Base-by-base conservation (phyloP, 2,888 invertebrate genomes). In the Lathronympha strigana region DNA sequence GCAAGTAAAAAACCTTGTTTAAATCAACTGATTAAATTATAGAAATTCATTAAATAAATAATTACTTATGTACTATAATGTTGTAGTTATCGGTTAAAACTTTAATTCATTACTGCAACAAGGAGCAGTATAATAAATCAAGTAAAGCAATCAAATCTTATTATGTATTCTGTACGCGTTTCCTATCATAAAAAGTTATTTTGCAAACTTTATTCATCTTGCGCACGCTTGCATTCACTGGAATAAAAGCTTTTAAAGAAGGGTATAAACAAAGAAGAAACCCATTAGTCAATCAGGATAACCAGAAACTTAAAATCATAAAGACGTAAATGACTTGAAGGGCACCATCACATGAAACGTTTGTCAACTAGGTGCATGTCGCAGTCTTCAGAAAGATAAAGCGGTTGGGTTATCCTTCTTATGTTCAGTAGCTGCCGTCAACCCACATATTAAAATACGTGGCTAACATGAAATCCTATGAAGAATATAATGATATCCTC, bases 271-370 rank as follows among this genome's bases (percentile, higher is more conserved):
- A 60, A 43, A 40, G 23, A 33, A 17, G 33, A 1, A 9, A 17
- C 15, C 31, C 66, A 61, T 61, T 66, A 47, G 43, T 66, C 66
- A 66, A 66, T 21, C n/a, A n/a, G 40, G 61, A 61, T 61, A 60
- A 19, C 45, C n/a, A 17, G 21, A 45, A 1, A 3, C 9, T 31
- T 19, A 9, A 3, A 31, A 45, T n/a, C 8, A 45, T n/a, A 45
- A 57, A n/a, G 31, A 21, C 13, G n/a, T 45, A 45, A n/a, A n/a
- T n/a, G 1, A 31, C 43, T 31, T 9, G 5, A 21, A 31, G 17
- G 19, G 4, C 21, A 21, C 4, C 8, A 1, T 5, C 9, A 19
- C n/a, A 57, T 31, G 19, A 21, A 19, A 45, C 25, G 3, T 45
- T 57, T 45, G 19, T 43, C 21, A 19, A 21, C 19, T 45, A 31